phyloP scores from a whole-genome alignment of 2,888 invertebrate species.

The Autographa gamma region DNA sequence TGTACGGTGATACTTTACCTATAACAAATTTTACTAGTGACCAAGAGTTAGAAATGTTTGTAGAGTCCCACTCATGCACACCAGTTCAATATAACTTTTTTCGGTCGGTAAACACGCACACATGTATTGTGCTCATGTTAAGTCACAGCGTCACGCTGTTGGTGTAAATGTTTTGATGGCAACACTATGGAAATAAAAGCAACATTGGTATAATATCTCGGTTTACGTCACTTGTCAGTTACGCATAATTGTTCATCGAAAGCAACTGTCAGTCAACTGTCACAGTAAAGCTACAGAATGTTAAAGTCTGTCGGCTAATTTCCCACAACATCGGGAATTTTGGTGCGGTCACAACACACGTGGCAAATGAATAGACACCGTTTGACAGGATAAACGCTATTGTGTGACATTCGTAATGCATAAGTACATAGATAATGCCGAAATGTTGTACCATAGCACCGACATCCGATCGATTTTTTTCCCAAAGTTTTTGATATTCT shows the following conservation, averaged over 20 bases:
- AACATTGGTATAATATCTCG: conserved; percentile 53
- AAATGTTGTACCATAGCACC: conserved; percentile 9
- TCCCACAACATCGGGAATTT: conserved; percentile 75
- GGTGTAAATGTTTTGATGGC: conserved; percentile 43
- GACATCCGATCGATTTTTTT: neutral
- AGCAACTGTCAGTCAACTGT: conserved; percentile 87
- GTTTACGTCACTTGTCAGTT: conserved; percentile 75
- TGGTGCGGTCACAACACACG: conserved; percentile 69
- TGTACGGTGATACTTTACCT: too few species aligned
- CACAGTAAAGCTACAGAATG: conserved; percentile 76
- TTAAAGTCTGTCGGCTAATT: conserved; percentile 75
- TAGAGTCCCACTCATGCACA: neutral
- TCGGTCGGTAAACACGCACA: neutral
- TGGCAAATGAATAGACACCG: conserved; percentile 53
- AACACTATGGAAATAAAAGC: conserved; percentile 47
- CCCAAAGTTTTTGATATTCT: neutral
- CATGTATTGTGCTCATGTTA: conserved; percentile 20
- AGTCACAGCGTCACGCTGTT: conserved; percentile 39
- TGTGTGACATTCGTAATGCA: conserved; percentile 41
- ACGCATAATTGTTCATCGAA: conserved; percentile 82
- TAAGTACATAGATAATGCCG: conserved; percentile 17
- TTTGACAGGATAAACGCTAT: conserved; percentile 55
- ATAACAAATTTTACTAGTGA: neutral
- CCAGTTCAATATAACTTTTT: neutral
- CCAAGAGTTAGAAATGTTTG: neutral